Evolutionary conservation across 2,113 vertebrate genomes (phyloP).

Genomic region (Oreochromis spilurus): DNA sequence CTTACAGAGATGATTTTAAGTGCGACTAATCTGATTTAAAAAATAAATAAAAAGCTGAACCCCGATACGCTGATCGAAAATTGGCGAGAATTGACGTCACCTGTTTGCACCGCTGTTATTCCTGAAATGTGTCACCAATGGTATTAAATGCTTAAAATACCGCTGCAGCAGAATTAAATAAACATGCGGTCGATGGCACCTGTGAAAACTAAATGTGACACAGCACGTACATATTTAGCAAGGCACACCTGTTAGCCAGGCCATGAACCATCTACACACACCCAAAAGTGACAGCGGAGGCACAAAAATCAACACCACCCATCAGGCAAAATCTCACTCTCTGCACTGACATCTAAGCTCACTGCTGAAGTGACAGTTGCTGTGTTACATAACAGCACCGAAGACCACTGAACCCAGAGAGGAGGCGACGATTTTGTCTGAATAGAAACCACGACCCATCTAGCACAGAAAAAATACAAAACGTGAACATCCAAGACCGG

Average conservation of each 20-base stretch:
- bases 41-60: background rate
- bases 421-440: background rate
- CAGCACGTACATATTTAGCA: background rate
- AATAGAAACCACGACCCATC: background rate
- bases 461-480: background rate
- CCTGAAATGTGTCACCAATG: background rate
- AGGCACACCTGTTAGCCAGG: background rate
- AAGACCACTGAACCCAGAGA: conserved; percentile 21
- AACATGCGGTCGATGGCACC: background rate
- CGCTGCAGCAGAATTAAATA: background rate
- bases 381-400: conserved; percentile 48
- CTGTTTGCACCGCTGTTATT: background rate
- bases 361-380: conserved; percentile 46
- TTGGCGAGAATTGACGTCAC: background rate
- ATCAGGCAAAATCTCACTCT: conserved; percentile 13
- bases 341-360: conserved; percentile 23
- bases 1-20: background rate
- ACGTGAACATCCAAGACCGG: background rate
- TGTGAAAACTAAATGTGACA: background rate
- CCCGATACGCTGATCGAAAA: background rate
- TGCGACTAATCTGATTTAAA: background rate
- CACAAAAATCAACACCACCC: conserved; percentile 13
- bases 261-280: background rate
- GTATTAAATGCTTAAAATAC: background rate
- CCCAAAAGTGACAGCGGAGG: background rate